Conservation (phyloP, 2,797 vertebrate species). For the Gymnothorax javanicus region DNA sequence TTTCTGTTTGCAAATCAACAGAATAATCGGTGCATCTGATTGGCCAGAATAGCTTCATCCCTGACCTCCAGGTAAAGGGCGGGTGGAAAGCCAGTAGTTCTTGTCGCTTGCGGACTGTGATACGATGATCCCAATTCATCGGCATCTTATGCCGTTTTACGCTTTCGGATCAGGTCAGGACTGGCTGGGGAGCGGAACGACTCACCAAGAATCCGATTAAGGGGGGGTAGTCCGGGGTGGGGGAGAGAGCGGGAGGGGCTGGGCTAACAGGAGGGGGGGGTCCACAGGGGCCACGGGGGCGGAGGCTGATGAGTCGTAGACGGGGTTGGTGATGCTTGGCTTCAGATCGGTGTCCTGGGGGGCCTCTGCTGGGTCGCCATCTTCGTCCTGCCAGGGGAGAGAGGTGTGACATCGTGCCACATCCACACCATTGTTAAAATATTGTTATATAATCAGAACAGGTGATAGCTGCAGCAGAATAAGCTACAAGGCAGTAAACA, state of each 20-base stretch:
- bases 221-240: not conserved
- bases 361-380: constrained; percentile 64
- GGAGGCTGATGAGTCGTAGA: constrained; percentile 72
- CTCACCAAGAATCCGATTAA: not conserved
- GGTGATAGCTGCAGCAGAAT: too few relatives aligned
- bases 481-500: too few relatives aligned
- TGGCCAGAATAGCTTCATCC: too few relatives aligned
- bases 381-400: constrained; percentile 70
- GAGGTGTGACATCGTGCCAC: not conserved
- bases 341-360: constrained; percentile 1
- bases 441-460: too few relatives aligned
- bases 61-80: too few relatives aligned
- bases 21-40: too few relatives aligned
- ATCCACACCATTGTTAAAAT: too few relatives aligned
- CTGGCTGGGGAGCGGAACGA: not conserved
- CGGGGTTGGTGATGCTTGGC: constrained; percentile 80
- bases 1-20: too few relatives aligned
- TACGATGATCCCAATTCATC: too few relatives aligned
- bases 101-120: too few relatives aligned
- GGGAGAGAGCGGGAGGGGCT: not conserved
- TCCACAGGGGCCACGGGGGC: constrained; percentile 63
- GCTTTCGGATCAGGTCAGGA: not conserved
- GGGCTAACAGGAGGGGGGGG: constrained; percentile 30
- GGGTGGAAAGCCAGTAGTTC: too few relatives aligned
- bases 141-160: too few relatives aligned